Conservation (phyloP, 2,797 vertebrate species). For the Channa striata region DNA sequence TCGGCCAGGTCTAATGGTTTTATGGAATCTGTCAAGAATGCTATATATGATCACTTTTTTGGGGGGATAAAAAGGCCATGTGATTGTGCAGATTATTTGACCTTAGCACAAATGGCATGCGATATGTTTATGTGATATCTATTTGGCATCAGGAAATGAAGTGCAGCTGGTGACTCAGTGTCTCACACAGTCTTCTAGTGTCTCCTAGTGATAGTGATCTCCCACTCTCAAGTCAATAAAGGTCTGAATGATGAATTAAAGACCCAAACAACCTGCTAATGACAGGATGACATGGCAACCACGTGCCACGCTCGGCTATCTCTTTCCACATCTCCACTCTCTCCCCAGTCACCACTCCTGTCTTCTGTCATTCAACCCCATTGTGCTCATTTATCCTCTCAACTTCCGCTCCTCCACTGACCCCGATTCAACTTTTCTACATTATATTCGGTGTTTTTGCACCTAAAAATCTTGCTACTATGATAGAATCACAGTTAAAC, state of each 20-base stretch:
- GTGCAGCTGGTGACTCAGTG: constrained; percentile 74
- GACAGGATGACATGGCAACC: constrained; percentile 79
- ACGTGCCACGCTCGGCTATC: constrained; percentile 68
- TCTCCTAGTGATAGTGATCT: constrained; percentile 77
- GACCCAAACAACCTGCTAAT: constrained; percentile 82
- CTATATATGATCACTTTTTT: constrained; percentile 24
- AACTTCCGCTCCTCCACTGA: constrained; percentile 58
- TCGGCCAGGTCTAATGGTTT: constrained; percentile 16
- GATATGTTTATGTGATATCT: constrained; percentile 69
- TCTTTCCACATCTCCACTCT: constrained; percentile 65
- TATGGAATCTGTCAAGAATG: not conserved
- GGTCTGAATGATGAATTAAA: constrained; percentile 83
- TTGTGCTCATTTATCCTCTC: constrained; percentile 39
- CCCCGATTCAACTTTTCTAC: constrained; percentile 17
- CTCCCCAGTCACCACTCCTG: constrained; percentile 34
- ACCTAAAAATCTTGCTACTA: not conserved
- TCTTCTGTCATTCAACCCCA: constrained; percentile 39
- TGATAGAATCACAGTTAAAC: constrained; percentile 23
- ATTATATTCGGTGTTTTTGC: not conserved
- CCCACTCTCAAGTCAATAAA: constrained; percentile 81
- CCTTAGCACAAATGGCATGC: constrained; percentile 44
- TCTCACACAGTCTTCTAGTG: constrained; percentile 45
- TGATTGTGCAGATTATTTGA: constrained; percentile 48
- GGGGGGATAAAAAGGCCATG: constrained; percentile 7
- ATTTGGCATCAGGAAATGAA: constrained; percentile 80